A percentile compares a stretch with the other conserved stretches of the same genome.
Conservation (phyloP, 2,113 vertebrate species). For the Elgaria multicarinata region DNA sequence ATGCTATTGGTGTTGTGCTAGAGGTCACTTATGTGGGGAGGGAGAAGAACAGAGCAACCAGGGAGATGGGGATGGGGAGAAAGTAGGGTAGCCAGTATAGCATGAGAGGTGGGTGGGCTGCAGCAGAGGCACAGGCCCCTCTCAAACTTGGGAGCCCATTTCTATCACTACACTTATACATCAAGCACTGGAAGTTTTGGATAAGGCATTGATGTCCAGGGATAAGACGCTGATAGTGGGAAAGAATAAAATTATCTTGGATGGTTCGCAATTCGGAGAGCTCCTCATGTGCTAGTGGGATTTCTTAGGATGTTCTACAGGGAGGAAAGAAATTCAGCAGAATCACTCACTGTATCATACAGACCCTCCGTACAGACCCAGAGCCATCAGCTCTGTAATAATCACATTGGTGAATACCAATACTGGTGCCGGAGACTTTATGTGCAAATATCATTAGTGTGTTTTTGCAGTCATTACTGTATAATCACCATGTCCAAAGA, state of each 20-base stretch:
- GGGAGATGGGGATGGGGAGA: too few species aligned
- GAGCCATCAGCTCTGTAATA: neutral
- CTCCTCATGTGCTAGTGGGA: neutral
- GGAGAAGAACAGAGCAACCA: too few species aligned
- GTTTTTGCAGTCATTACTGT: neutral
- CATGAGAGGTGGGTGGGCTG: too few species aligned
- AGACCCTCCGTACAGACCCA: neutral
- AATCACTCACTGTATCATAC: neutral
- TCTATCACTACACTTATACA: neutral
- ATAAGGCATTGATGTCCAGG: neutral
- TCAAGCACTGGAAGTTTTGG: neutral
- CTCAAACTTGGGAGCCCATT: neutral
- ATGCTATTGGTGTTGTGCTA: neutral
- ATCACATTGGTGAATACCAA: neutral
- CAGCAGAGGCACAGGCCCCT: too few species aligned
- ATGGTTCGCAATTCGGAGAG: neutral
- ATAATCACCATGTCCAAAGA: neutral
- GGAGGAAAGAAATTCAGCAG: neutral
- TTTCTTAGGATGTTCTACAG: neutral
- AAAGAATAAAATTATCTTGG: neutral
- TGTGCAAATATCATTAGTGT: neutral
- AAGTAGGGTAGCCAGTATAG: too few species aligned
- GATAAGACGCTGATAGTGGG: neutral
- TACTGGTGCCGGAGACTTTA: neutral
- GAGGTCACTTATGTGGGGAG: too few species aligned